Conservation (phyloP, 64 coral and sea anemone species). For the Montipora foliosa region DNA sequence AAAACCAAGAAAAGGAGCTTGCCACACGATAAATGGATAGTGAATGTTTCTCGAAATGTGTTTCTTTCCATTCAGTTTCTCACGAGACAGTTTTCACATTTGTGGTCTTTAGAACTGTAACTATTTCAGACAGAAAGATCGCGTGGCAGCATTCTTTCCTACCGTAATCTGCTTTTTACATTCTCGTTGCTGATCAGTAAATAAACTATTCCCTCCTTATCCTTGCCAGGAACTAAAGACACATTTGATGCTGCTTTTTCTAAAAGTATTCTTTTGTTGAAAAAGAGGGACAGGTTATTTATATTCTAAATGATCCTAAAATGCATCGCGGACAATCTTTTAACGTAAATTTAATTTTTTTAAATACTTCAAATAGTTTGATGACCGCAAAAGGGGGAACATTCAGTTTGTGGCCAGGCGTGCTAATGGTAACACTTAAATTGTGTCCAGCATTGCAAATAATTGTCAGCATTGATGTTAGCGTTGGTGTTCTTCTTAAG, state of each 20-base stretch:
- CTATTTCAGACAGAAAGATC: neutral
- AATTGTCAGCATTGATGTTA: no score
- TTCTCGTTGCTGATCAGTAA: neutral
- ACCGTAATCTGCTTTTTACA: neutral
- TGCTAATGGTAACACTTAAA: no score
- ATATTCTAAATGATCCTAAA: neutral
- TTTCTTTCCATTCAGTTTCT: neutral
- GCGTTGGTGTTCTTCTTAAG: no score
- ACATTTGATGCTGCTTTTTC: neutral
- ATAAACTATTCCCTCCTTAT: neutral
- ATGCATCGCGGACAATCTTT: neutral
- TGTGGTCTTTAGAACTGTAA: constrained; percentile 5
- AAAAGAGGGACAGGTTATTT: no score
- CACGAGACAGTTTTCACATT: neutral
- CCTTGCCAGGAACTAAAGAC: neutral
- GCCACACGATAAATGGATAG: constrained; percentile 5
- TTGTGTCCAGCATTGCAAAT: no score
- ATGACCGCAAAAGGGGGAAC: neutral
- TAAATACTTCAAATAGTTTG: neutral
- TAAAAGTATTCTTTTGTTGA: neutral
- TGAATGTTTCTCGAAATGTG: neutral
- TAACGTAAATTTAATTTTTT: neutral
- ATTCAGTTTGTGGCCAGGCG: neutral
- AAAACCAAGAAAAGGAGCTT: neutral
- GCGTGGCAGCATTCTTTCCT: neutral